These are phyloP conservation scores for Isurus oxyrinchus DNA, from an alignment of 2,113 vertebrate genomes.

Conservation along the genomic window DNA sequence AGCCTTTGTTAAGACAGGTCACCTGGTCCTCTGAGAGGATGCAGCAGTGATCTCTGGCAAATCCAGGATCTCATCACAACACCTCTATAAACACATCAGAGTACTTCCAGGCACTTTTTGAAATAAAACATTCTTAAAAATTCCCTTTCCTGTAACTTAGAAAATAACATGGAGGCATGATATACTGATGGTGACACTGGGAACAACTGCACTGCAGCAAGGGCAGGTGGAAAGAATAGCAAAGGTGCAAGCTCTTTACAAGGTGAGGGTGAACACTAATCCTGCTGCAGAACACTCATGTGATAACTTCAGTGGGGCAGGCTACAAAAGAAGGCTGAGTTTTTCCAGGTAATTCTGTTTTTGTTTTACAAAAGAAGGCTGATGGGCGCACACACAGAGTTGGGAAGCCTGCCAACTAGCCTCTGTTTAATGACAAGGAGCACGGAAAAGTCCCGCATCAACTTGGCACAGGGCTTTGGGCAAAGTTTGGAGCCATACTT, in stretches of 20 bases:
- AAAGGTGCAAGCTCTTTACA: background rate
- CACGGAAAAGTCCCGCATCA: background rate
- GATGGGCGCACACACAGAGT: background rate
- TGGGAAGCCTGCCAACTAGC: background rate
- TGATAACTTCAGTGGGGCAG: background rate
- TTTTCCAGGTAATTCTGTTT: too few relatives aligned
- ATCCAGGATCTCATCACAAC: too few relatives aligned
- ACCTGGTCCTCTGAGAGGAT: too few relatives aligned
- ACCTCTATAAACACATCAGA: too few relatives aligned
- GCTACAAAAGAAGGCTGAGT: slow-evolving; percentile 3
- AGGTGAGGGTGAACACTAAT: background rate
- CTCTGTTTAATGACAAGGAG: background rate
- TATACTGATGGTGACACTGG: background rate
- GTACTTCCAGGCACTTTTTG: too few relatives aligned
- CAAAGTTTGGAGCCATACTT: background rate
- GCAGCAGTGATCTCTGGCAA: too few relatives aligned
- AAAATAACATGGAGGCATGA: too few relatives aligned
- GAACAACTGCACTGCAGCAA: background rate
- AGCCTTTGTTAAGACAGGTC: too few relatives aligned
- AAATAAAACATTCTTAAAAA: too few relatives aligned
- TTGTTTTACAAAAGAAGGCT: slow-evolving; percentile 16
- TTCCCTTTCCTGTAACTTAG: too few relatives aligned
- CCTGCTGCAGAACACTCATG: background rate
- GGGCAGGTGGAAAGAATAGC: background rate
- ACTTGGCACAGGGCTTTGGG: background rate